phyloP scores from a whole-genome alignment of 2,113 vertebrate species.

The Balaenoptera acutorostrata region DNA sequence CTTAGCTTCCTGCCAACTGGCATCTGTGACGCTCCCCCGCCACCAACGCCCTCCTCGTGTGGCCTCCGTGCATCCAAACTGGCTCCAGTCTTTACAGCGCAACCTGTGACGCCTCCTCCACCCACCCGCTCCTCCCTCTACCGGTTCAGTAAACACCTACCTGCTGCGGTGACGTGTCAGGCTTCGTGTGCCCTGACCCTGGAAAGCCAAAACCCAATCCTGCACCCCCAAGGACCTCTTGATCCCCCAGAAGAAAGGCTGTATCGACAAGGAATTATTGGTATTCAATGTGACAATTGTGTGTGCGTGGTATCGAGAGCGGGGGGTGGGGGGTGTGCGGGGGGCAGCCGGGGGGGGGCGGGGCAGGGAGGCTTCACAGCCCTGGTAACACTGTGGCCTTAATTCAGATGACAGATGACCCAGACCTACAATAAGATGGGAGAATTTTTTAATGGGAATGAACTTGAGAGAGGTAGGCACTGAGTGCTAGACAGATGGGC shows the following conservation, averaged over 20 bases:
- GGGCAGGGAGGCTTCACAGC: background rate
- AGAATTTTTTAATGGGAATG: background rate
- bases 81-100: background rate
- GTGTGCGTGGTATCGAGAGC: background rate
- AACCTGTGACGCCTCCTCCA: background rate
- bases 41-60: background rate
- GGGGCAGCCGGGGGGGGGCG: rapidly evolving
- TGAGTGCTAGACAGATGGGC: background rate
- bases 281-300: rapidly evolving
- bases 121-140: background rate
- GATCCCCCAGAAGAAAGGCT: background rate
- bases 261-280: background rate
- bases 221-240: background rate
- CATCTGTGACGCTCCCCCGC: rapidly evolving
- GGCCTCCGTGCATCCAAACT: background rate
- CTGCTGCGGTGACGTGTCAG: background rate
- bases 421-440: background rate
- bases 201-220: background rate
- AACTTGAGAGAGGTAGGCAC: rapidly evolving
- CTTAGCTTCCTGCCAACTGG: background rate
- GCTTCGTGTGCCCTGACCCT: background rate
- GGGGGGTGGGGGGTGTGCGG: background rate
- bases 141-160: background rate
- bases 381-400: background rate
- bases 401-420: background rate